Evolutionary conservation across 2,797 vertebrate species (phyloP).

Genomic region (Thripadectes ignobilis): DNA sequence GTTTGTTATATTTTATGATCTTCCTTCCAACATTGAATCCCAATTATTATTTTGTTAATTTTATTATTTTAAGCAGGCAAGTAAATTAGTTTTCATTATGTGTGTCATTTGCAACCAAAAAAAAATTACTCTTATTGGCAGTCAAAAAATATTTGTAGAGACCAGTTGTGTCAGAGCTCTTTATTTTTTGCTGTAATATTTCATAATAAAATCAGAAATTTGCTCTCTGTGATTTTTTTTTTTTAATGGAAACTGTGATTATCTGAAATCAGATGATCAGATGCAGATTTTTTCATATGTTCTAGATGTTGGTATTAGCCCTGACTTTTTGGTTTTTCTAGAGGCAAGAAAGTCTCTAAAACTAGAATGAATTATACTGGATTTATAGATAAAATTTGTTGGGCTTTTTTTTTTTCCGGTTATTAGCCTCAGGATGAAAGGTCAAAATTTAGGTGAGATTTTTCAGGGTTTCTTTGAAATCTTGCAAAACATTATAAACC

Average conservation of each 20-base stretch:
- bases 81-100: background rate
- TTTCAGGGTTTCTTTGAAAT: background rate
- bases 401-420: background rate
- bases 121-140: background rate
- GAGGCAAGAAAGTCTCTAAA: background rate
- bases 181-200: background rate
- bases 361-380: background rate
- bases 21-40: background rate
- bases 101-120: background rate
- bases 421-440: background rate
- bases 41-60: background rate
- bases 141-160: background rate
- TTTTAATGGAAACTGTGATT: background rate
- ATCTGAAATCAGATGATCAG: background rate
- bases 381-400: background rate
- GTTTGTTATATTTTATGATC: background rate
- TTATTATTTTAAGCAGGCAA: background rate
- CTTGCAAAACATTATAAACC: background rate
- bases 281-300: background rate
- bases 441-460: background rate
- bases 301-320: background rate
- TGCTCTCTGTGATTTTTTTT: background rate
- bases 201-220: background rate
- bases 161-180: background rate
- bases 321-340: background rate